Evolutionary conservation across 2,888 invertebrate species (phyloP), one percentile per base, ranked within the genome.

Genomic region (Zele albiditarsus): DNA sequence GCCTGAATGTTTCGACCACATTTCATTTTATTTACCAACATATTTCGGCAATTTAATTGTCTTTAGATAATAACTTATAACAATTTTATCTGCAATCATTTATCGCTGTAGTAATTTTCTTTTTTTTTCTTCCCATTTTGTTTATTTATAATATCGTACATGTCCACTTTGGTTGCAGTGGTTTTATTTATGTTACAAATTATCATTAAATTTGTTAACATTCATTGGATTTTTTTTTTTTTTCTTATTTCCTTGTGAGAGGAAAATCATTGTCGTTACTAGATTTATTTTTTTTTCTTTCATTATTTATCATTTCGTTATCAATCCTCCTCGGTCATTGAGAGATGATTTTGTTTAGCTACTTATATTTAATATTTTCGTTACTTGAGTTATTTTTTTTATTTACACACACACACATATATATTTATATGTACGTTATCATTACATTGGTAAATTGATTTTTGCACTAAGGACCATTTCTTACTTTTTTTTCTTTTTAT

Each of bases 31-130:
- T 84, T 84, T 82, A 82, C 81, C 84, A 84, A 84, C 80, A 77
- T 65, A 25, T 80, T 81, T 79, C 80, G 77, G 80, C 81, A 82
- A 81, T 80, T 83, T 78, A 76, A 76, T 81, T 78, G 79, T 84
- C 81, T 81, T 80, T 80, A 79, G 78, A 80, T 84, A 81, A 83
- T 84, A 84, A 84, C 79, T 83, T 84, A 80, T 83, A 84, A 83
- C 84, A 83, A 83, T 80, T 80, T 80, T 73, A 80, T 79, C 73
- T 66, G 63, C 76, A 73, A 57, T 75, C 57, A 49, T 67, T 62
- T 58, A 57, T 58, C 67, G 46, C 66, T 27, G 33, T 53, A 68
- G 33, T 31, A 31, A 58, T 75, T 58, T 60, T 25, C 68, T 74
- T 53, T 60, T 25, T 69, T 73, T 72, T 46, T 46, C 31, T 42